phyloP scores from a whole-genome alignment of 2,113 vertebrate species.

The Tylochromis polylepis region DNA sequence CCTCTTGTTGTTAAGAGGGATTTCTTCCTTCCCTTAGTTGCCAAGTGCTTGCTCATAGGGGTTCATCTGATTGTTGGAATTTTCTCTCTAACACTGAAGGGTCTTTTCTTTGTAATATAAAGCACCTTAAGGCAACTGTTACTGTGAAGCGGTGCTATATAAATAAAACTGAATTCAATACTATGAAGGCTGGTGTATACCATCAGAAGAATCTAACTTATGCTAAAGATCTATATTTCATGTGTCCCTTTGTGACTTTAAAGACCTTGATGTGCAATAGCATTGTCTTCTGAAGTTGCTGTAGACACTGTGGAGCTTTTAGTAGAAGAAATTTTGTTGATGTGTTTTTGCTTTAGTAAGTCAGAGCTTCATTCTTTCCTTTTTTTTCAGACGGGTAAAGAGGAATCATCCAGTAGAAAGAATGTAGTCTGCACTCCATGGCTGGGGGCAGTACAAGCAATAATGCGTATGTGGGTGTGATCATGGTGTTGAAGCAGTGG shows the following conservation, averaged over 20 bases:
- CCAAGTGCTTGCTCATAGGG: not conserved
- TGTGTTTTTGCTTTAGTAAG: not conserved
- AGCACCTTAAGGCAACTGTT: not conserved
- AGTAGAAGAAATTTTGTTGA: not conserved
- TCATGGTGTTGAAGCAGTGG: not conserved
- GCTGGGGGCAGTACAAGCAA: constrained; percentile 17
- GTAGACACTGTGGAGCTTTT: not conserved
- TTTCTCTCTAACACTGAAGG: not conserved
- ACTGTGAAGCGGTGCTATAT: not conserved
- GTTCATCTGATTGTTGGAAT: not conserved
- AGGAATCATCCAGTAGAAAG: constrained; percentile 2
- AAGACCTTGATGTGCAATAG: not conserved
- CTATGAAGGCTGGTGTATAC: not conserved
- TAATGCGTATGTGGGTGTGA: constrained; percentile 20
- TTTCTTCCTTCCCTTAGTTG: not conserved
- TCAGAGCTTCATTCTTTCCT: not conserved
- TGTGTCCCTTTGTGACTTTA: not conserved
- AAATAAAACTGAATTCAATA: not conserved
- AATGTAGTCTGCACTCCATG: not conserved
- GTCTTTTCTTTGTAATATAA: not conserved
- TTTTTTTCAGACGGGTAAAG: not conserved
- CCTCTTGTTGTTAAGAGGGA: not conserved
- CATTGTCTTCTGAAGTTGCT: not conserved
- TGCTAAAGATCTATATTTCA: not conserved
- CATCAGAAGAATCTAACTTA: not conserved